These are phyloP conservation scores for Phymatocera aterrima DNA, from an alignment of 2,888 invertebrate genomes.

Conservation along the genomic window DNA sequence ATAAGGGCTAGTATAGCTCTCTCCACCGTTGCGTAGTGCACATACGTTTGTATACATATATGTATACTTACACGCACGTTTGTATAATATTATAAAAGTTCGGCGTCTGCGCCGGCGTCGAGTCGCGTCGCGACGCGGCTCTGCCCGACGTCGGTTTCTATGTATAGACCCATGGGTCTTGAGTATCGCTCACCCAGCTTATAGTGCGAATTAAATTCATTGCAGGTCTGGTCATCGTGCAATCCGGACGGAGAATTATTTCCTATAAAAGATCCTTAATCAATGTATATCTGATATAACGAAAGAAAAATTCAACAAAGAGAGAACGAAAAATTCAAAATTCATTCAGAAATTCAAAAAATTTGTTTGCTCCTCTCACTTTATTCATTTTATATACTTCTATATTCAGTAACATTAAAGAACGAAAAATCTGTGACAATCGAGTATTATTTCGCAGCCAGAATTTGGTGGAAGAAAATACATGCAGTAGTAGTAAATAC, in stretches of 20 bases:
- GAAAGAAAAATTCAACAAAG: not conserved
- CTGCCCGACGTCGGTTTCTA: conserved; percentile 51
- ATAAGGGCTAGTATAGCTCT: conserved; percentile 27
- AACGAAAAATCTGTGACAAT: no score
- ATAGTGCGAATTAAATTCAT: conserved; percentile 63
- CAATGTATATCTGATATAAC: not conserved
- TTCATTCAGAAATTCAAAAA: not conserved
- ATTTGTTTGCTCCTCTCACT: not conserved
- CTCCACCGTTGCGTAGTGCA: no score
- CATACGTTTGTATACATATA: no score
- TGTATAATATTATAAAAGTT: no score
- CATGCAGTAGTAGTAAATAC: no score
- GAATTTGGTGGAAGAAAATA: no score
- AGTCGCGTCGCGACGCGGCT: conserved; percentile 56
- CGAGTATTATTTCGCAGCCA: no score
- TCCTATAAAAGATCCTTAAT: not conserved
- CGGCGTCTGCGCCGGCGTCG: conserved; percentile 63
- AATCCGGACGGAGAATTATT: conserved; percentile 46
- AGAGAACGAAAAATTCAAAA: not conserved
- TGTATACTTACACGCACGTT: no score
- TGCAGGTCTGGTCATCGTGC: conserved; percentile 60
- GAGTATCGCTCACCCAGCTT: conserved; percentile 59
- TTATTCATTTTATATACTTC: no score
- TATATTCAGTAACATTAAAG: no score
- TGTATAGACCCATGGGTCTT: conserved; percentile 59